phyloP scores from a whole-genome alignment of 2,888 invertebrate genomes.

The Epinotia brunnichana region DNA sequence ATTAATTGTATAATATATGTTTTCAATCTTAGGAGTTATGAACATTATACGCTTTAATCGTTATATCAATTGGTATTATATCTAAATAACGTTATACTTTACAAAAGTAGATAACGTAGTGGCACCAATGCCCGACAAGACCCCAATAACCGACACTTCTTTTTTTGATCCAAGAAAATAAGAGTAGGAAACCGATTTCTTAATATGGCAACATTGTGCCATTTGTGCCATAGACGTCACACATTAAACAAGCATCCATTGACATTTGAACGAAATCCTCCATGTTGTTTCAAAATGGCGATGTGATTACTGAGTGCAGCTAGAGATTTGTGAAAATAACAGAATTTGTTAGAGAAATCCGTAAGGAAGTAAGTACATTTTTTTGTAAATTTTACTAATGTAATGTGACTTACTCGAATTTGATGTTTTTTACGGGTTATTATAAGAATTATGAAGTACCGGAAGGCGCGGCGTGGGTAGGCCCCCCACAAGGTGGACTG shows the following conservation, averaged over 20 bases:
- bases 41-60: no score
- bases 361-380: slow-evolving; percentile 23
- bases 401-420: slow-evolving; percentile 29
- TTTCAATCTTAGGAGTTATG: no score
- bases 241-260: slow-evolving; percentile 10
- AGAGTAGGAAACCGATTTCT: slow-evolving; percentile 29
- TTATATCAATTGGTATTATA: no score
- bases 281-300: slow-evolving; percentile 36
- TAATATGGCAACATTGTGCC: slow-evolving; percentile 31
- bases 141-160: slow-evolving; percentile 26
- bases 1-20: no score
- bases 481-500: no score
- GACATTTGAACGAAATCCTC: slow-evolving; percentile 16
- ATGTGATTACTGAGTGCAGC: slow-evolving; percentile 8
- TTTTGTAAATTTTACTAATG: slow-evolving; percentile 26
- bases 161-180: slow-evolving; percentile 25
- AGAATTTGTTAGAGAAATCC: no score
- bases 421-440: slow-evolving; percentile 34
- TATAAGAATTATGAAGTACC: no score
- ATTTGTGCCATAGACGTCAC: slow-evolving; percentile 11
- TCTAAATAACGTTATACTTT: no score
- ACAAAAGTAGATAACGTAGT: background rate
- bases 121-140: slow-evolving; percentile 30
- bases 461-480: no score
- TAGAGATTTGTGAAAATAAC: slow-evolving; percentile 23